Percentiles rank a stretch among this genome's conserved stretches.
phyloP scores from a whole-genome alignment of 2,888 invertebrate genomes.

The Augiades crinisus region DNA sequence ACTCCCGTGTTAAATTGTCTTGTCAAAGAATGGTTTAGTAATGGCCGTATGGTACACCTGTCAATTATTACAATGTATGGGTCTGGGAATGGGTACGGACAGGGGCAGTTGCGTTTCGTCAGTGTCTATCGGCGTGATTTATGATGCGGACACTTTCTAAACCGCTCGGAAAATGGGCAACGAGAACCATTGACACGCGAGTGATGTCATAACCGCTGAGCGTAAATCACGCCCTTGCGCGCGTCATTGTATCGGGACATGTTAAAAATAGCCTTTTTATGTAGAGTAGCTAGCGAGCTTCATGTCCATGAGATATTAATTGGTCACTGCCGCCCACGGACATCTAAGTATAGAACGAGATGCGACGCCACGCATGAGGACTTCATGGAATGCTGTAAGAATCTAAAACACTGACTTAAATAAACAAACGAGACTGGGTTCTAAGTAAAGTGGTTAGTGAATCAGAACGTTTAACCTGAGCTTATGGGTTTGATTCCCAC shows the following conservation, averaged over 20 bases:
- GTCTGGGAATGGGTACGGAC: constrained; percentile 32
- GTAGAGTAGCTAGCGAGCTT: too few relatives aligned
- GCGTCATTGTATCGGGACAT: not conserved
- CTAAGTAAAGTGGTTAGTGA: too few relatives aligned
- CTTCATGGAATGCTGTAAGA: too few relatives aligned
- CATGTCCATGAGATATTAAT: too few relatives aligned
- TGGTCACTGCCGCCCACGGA: too few relatives aligned
- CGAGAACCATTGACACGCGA: constrained; percentile 11
- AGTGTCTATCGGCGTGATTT: constrained; percentile 65
- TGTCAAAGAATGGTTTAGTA: constrained; percentile 33
- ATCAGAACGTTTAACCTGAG: too few relatives aligned
- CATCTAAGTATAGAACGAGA: too few relatives aligned
- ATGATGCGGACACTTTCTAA: constrained; percentile 61
- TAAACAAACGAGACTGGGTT: too few relatives aligned
- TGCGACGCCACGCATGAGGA: too few relatives aligned
- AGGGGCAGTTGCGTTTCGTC: constrained; percentile 47
- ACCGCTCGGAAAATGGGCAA: constrained; percentile 23
- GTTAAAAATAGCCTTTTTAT: too few relatives aligned
- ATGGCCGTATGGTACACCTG: constrained; percentile 28
- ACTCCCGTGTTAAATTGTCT: constrained; percentile 26
- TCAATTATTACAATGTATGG: constrained; percentile 38
- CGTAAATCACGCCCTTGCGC: not conserved
- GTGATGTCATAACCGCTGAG: constrained; percentile 14
- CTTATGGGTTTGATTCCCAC: too few relatives aligned
- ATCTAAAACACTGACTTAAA: too few relatives aligned